Evolutionary conservation across 1,140 invertebrate species (phyloP), one percentile per base, ranked within the genome.

Genomic region (Tribolium madens): DNA sequence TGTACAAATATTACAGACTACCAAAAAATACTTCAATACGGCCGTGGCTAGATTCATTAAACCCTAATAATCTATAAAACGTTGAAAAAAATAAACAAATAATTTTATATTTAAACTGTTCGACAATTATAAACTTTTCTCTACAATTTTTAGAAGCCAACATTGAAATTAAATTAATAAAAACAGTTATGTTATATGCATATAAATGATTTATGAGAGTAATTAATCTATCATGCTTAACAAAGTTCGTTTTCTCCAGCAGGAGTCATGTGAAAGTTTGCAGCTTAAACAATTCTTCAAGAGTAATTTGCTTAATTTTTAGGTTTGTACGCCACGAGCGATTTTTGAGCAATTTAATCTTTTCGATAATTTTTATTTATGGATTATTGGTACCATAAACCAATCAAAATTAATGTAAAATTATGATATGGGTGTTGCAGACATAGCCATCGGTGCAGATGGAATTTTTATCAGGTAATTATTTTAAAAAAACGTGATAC

Each of bases 291-390:
- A 64, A 33, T 14, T 64, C 26, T n/a, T 64, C 21, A 33, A 33
- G 6, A 18, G 57, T 13, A 64, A 64, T 64, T 64, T 64, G 57
- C n/a, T 64, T 64, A 64, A 64, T 64, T 64, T 64, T 64, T 64
- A 12, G 57, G 57, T 64, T 64, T 33, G 57, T 13, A 3, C 57
- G 57, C 57, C 57, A 64, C 57, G 26, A 64, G 57, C 57, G 21
- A 33, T 64, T 33, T 64, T 31, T 64, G 57, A 9, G 21, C 26
- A 64, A 13, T 6, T 31, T 64, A 33, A 64, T 26, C n/a, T 64
- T 64, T 64, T 12, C 57, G 26, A 64, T 64, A 31, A 64, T 33
- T 64, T 64, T 31, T 64, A 64, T 64, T 64, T 64, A 64, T 64
- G 21, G n/a, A 64, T 26, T 33, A 64, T 26, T 33, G 57, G n/a